These are phyloP conservation scores for Rhagoletis zephyria DNA, from an alignment of 1,140 invertebrate genomes.

Conservation along the genomic window DNA sequence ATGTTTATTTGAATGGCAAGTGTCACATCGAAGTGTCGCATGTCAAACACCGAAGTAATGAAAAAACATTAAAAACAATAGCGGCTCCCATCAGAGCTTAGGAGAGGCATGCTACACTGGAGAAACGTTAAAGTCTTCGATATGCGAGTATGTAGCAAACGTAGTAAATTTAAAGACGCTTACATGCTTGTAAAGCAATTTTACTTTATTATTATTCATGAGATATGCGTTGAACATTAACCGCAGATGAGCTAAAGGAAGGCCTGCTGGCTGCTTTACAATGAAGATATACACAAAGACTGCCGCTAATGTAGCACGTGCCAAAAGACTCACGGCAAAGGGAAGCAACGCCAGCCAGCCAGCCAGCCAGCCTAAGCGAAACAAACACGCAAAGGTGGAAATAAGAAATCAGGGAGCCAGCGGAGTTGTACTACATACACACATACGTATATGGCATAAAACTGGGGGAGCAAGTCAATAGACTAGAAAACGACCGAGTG, in stretches of 20 bases:
- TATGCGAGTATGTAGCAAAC: not conserved
- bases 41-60: not conserved
- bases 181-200: constrained; percentile 28
- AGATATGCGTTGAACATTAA: constrained; percentile 42
- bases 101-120: too few relatives aligned
- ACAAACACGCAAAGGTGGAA: not conserved
- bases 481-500: constrained; percentile 10
- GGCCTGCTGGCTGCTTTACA: not conserved
- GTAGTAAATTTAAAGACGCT: not conserved
- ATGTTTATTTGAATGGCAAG: too few relatives aligned
- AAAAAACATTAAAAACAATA: not conserved
- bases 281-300: not conserved
- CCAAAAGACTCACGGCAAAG: not conserved
- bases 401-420: not conserved
- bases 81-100: too few relatives aligned
- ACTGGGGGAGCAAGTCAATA: constrained; percentile 27
- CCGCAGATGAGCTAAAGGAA: constrained; percentile 22
- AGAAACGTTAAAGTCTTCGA: not conserved
- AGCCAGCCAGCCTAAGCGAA: not conserved
- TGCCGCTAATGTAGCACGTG: constrained; percentile 25
- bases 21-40: not conserved
- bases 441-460: not conserved
- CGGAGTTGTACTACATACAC: not conserved
- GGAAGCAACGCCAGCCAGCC: not conserved
- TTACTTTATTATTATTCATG: constrained; percentile 51